phyloP scores from a whole-genome alignment of 92 coral and sea anemone genomes.

The Phenganax subtilis region DNA sequence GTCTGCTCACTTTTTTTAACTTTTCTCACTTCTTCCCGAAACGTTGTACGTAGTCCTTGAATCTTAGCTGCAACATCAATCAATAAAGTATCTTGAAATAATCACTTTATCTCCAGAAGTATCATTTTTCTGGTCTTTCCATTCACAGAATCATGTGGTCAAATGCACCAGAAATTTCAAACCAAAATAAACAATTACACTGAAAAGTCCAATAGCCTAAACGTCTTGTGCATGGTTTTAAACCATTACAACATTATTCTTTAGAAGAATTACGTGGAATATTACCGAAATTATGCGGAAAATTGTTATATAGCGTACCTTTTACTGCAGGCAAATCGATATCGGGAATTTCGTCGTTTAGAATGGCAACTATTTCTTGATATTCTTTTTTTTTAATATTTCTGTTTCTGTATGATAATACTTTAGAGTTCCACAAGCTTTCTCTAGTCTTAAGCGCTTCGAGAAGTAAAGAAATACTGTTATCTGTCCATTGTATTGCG shows the following conservation, averaged over 20 bases:
- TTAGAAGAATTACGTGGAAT: no score
- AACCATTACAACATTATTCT: no score
- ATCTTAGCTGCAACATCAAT: not conserved
- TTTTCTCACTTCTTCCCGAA: conserved; percentile 7
- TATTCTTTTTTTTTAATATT: conserved; percentile 49
- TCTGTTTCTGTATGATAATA: conserved; percentile 36
- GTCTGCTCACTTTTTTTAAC: conserved; percentile 1
- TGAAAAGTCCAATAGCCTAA: not conserved
- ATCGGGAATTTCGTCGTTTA: conserved; percentile 53
- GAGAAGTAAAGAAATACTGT: conserved; percentile 38
- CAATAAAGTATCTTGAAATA: not conserved
- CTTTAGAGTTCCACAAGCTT: conserved; percentile 52
- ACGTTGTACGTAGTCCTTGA: conserved; percentile 15
- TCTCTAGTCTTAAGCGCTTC: conserved; percentile 48
- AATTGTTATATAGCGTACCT: not conserved
- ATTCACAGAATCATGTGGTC: not conserved
- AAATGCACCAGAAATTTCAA: not conserved
- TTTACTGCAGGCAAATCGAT: conserved; percentile 45
- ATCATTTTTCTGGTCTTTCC: not conserved
- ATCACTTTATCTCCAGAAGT: not conserved
- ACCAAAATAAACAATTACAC: not conserved
- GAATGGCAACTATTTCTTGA: conserved; percentile 51
- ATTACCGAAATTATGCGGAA: no score
- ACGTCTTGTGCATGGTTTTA: no score
- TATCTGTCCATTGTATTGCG: conserved; percentile 31